phyloP scores from a whole-genome alignment of 2,888 invertebrate genomes.

The Eupsilia transversa region DNA sequence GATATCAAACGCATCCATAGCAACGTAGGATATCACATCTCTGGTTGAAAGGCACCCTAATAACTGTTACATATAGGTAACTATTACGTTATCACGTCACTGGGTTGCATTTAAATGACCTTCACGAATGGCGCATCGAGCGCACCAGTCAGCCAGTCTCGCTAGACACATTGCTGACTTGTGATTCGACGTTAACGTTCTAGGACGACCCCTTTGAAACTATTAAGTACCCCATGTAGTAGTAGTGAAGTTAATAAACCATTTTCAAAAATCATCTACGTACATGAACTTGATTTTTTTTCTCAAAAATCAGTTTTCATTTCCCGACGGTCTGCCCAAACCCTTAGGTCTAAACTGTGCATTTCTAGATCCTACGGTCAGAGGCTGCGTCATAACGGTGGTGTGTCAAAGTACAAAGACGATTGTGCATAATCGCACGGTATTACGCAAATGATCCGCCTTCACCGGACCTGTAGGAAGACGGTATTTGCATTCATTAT shows the following conservation, averaged over 20 bases:
- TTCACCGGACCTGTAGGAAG: conserved; percentile 21
- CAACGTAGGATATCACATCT: no score
- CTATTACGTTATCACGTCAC: neutral
- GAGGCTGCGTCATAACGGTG: conserved; percentile 31
- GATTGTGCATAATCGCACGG: conserved; percentile 58
- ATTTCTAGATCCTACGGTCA: conserved; percentile 32
- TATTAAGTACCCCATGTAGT: neutral
- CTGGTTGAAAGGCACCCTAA: no score
- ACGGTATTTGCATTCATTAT: conserved; percentile 48
- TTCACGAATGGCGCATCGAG: neutral
- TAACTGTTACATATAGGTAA: neutral
- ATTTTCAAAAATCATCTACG: neutral
- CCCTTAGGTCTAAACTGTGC: conserved; percentile 30
- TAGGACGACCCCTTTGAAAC: neutral
- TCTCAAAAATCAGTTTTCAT: no score
- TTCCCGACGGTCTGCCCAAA: conserved; percentile 4
- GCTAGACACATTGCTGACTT: neutral
- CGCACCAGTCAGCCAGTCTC: neutral
- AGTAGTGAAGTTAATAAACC: neutral
- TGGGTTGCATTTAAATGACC: neutral
- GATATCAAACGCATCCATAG: no score
- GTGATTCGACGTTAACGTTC: neutral
- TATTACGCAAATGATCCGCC: conserved; percentile 64
- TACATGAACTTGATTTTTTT: neutral
- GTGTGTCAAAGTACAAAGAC: conserved; percentile 63